Evolutionary conservation across 2,797 vertebrate genomes (phyloP).

Genomic region (Pseudochromis fuscus): DNA sequence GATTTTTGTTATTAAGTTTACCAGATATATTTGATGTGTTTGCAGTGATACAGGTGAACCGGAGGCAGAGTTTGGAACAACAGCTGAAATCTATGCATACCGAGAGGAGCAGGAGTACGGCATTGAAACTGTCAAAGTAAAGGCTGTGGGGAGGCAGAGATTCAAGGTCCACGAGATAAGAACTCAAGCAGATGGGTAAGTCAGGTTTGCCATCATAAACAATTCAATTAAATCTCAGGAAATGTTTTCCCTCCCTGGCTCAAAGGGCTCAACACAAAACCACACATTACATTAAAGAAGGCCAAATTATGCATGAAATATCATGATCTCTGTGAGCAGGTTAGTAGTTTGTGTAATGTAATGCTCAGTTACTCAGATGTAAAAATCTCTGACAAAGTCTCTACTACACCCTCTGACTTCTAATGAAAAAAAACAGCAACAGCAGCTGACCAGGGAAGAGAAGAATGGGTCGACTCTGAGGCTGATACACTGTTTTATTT

Average conservation of each 20-base stretch:
- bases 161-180: slow-evolving; percentile 97
- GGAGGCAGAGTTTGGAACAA: slow-evolving; percentile 92
- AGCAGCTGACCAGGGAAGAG: neutral
- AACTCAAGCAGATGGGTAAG: slow-evolving; percentile 97
- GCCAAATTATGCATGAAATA: no score
- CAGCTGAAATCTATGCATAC: slow-evolving; percentile 98
- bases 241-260: slow-evolving; percentile 3
- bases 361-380: no score
- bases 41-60: slow-evolving; percentile 75
- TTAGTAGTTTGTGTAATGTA: neutral
- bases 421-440: no score
- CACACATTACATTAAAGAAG: neutral
- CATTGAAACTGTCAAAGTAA: slow-evolving; percentile 98
- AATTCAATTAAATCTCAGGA: slow-evolving; percentile 22
- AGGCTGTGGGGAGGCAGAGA: slow-evolving; percentile 95
- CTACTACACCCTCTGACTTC: no score
- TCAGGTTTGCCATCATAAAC: slow-evolving; percentile 18
- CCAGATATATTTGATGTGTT: slow-evolving; percentile 11
- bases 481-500: neutral
- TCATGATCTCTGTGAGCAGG: no score
- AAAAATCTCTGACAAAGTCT: neutral
- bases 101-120: slow-evolving; percentile 96
- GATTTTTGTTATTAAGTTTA: neutral
- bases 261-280: neutral
- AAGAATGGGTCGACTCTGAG: neutral